Percentiles rank a stretch among this genome's conserved stretches.
phyloP scores from a whole-genome alignment of 2,888 invertebrate genomes.

The Syrphus vitripennis region DNA sequence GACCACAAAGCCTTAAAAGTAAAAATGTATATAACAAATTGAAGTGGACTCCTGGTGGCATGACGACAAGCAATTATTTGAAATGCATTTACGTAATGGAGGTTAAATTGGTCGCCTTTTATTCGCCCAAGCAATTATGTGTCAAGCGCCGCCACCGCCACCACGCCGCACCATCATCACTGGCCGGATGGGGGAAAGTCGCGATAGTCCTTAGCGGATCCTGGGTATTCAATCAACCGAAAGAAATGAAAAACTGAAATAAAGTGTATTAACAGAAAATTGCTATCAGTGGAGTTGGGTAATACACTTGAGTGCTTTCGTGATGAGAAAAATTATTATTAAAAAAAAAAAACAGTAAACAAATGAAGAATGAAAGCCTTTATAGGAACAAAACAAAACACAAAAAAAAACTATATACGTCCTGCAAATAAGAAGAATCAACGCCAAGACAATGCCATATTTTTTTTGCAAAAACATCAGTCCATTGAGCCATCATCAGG shows the following conservation, averaged over 20 bases:
- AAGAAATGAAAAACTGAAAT: slow-evolving; percentile 39
- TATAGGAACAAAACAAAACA: no score
- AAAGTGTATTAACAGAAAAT: slow-evolving; percentile 40
- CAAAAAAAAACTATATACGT: not conserved
- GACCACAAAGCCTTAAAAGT: not conserved
- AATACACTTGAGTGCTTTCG: slow-evolving; percentile 64
- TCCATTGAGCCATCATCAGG: not conserved
- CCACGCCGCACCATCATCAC: not conserved
- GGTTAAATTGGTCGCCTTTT: slow-evolving; percentile 55
- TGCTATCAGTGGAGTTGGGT: slow-evolving; percentile 34
- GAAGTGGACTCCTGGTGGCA: slow-evolving; percentile 27
- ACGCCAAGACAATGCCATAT: slow-evolving; percentile 30
- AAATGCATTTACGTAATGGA: slow-evolving; percentile 66
- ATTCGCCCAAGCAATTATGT: slow-evolving; percentile 47
- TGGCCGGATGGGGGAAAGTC: no score
- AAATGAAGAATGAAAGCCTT: not conserved
- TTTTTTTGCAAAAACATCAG: slow-evolving; percentile 4
- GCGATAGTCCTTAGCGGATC: not conserved
- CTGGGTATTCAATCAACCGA: slow-evolving; percentile 55
- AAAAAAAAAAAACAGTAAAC: slow-evolving; percentile 1
- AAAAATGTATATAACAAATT: not conserved
- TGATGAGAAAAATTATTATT: slow-evolving; percentile 31
- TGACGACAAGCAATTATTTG: slow-evolving; percentile 48
- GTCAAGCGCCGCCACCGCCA: slow-evolving; percentile 4
- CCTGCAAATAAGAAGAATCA: slow-evolving; percentile 29